Conservation (phyloP, 2,888 invertebrate species). For the Mycalesis mineus region DNA sequence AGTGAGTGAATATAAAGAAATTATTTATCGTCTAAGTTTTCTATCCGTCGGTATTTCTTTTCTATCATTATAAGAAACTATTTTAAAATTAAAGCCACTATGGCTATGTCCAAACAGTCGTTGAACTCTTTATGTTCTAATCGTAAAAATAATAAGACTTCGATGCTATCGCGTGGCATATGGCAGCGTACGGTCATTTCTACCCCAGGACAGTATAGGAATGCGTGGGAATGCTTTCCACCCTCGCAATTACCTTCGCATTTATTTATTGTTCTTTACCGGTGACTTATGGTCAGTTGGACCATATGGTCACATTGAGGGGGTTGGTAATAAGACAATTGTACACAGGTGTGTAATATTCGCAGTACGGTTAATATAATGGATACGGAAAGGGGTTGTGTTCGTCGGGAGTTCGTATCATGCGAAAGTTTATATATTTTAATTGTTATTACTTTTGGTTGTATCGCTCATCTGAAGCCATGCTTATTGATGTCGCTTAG, state of each 20-base stretch:
- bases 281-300: constrained; percentile 70
- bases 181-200: constrained; percentile 39
- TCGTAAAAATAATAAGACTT: constrained; percentile 41
- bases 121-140: constrained; percentile 32
- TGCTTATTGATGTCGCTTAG: no score
- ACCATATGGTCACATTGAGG: constrained; percentile 54
- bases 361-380: constrained; percentile 7
- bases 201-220: constrained; percentile 53
- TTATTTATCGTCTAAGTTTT: no score
- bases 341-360: constrained; percentile 27
- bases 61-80: background rate
- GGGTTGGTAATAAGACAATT: constrained; percentile 30
- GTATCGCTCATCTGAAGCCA: no score
- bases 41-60: background rate
- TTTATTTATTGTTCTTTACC: constrained; percentile 51
- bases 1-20: no score
- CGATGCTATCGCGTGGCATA: constrained; percentile 53
- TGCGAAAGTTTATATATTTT: background rate
- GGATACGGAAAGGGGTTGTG: background rate
- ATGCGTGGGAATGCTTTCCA: constrained; percentile 69
- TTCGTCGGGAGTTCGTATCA: background rate
- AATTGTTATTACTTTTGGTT: background rate
- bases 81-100: background rate
- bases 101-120: constrained; percentile 27
- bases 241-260: constrained; percentile 52